These are phyloP conservation scores for Apocheima hispidaria DNA, from an alignment of 2,888 invertebrate species.

Conservation along the genomic window DNA sequence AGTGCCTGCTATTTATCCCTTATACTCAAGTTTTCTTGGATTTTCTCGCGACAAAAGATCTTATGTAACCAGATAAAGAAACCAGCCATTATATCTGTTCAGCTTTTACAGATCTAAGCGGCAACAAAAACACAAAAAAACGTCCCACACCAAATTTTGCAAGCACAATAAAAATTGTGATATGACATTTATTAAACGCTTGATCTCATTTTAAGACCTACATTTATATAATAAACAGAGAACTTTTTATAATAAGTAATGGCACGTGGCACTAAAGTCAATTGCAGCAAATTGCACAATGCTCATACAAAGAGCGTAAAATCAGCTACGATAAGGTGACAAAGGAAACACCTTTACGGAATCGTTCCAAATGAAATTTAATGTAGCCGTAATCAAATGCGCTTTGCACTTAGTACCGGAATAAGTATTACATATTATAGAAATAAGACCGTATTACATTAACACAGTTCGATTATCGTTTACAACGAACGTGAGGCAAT, in stretches of 20 bases:
- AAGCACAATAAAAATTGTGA: not conserved
- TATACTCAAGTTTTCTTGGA: no score
- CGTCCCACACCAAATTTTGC: not conserved
- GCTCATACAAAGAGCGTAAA: conserved; percentile 15
- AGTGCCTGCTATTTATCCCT: no score
- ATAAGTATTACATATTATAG: conserved; percentile 40
- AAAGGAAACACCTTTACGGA: conserved; percentile 27
- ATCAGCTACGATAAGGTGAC: conserved; percentile 19
- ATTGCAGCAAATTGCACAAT: conserved; percentile 14
- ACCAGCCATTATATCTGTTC: no score
- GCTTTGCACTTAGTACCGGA: conserved; percentile 19
- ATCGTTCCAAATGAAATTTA: conserved; percentile 23
- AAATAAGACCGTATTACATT: conserved; percentile 48
- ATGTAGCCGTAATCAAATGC: conserved; percentile 21
- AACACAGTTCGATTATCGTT: conserved; percentile 53
- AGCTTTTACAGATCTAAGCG: no score
- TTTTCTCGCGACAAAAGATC: no score
- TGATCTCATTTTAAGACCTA: conserved; percentile 2
- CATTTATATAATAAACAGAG: conserved; percentile 10
- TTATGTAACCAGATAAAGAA: no score
- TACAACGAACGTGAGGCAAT: conserved; percentile 48
- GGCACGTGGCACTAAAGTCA: conserved; percentile 1
- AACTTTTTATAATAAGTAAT: conserved; percentile 6
- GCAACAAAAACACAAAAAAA: not conserved
- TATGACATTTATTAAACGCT: conserved; percentile 11